Percentiles rank a stretch among this genome's conserved stretches.
Evolutionary conservation across 1,140 invertebrate genomes (phyloP).

Genomic region (Zaprionus vittiger): DNA sequence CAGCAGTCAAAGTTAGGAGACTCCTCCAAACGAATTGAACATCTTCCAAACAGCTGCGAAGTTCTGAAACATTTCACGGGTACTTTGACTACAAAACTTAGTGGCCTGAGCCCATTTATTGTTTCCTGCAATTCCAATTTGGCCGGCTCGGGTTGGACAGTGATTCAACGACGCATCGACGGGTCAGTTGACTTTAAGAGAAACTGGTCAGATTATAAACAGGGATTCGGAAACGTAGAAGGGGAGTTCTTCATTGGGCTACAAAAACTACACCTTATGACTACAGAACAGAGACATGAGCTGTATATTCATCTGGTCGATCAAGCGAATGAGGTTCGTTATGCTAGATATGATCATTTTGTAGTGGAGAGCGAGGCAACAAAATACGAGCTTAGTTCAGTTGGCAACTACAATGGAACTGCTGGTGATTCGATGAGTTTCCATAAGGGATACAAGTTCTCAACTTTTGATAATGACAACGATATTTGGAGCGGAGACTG

Average conservation of each 20-base stretch:
- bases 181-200: neutral
- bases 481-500: neutral
- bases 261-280: conserved; percentile 9
- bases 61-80: neutral
- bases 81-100: neutral
- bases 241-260: conserved; percentile 20
- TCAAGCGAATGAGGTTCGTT: conserved; percentile 12
- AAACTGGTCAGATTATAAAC: neutral
- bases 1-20: neutral
- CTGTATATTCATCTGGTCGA: conserved; percentile 24
- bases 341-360: conserved; percentile 26
- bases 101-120: neutral
- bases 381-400: conserved; percentile 4
- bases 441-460: conserved; percentile 4
- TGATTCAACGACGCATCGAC: conserved; percentile 6
- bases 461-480: conserved; percentile 9
- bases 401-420: conserved; percentile 2
- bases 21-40: neutral
- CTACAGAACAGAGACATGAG: conserved; percentile 10
- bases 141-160: conserved; percentile 6
- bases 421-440: neutral
- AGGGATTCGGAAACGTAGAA: conserved; percentile 2
- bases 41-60: neutral
- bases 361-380: neutral
- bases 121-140: neutral